phyloP scores from a whole-genome alignment of 2,888 invertebrate genomes.

The Troides helena region DNA sequence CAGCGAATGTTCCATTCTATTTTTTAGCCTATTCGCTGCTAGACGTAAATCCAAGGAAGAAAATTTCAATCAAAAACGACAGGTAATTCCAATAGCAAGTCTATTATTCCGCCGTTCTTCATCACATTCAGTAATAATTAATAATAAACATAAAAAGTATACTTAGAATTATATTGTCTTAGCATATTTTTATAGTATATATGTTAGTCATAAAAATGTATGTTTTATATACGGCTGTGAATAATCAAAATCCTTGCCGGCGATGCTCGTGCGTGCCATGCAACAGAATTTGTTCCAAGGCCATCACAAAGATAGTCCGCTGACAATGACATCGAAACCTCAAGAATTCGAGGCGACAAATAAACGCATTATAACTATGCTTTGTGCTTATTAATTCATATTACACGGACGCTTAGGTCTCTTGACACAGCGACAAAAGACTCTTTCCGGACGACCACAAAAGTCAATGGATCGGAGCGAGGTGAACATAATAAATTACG shows the following conservation, averaged over 20 bases:
- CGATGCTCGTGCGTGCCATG: slow-evolving; percentile 66
- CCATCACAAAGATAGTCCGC: slow-evolving; percentile 48
- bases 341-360: slow-evolving; percentile 66
- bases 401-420: slow-evolving; percentile 76
- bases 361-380: slow-evolving; percentile 72
- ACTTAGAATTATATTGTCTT: too few relatives aligned
- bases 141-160: too few relatives aligned
- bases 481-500: slow-evolving; percentile 77
- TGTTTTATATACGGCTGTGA: neutral
- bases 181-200: neutral
- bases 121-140: too few relatives aligned
- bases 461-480: slow-evolving; percentile 73
- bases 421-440: slow-evolving; percentile 73
- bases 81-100: too few relatives aligned
- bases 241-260: slow-evolving; percentile 46
- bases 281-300: slow-evolving; percentile 70
- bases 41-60: neutral
- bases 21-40: neutral
- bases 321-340: slow-evolving; percentile 56
- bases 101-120: too few relatives aligned
- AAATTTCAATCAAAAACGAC: neutral
- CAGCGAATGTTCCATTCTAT: slow-evolving; percentile 3
- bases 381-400: slow-evolving; percentile 80
- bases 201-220: neutral
- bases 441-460: slow-evolving; percentile 65